A percentile compares a stretch with the other conserved stretches of the same genome.
Conservation (phyloP, 2,888 invertebrate genomes). For the Tethea ocularis region DNA sequence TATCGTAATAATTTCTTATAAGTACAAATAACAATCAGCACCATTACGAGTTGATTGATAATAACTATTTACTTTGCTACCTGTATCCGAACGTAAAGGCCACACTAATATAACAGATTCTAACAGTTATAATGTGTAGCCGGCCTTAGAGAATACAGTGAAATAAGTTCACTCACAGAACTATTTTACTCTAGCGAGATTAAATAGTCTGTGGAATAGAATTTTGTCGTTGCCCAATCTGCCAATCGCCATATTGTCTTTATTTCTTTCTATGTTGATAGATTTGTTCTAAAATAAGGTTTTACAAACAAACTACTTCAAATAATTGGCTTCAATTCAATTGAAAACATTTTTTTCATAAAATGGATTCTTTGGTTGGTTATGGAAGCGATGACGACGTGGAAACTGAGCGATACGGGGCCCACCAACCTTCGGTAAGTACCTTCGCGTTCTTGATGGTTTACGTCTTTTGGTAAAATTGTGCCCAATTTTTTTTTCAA, state of each 20-base stretch:
- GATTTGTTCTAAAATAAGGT: background rate
- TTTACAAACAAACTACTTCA: background rate
- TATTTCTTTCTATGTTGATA: background rate
- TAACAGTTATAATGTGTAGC: too few species aligned
- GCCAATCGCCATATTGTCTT: background rate
- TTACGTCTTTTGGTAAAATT: constrained; percentile 11
- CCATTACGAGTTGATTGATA: too few species aligned
- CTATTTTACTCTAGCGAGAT: too few species aligned
- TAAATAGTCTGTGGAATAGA: too few species aligned
- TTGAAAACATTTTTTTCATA: background rate
- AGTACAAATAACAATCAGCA: too few species aligned
- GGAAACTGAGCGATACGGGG: constrained; percentile 73
- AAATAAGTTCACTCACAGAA: too few species aligned
- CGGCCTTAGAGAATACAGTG: too few species aligned
- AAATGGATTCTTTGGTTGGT: constrained; percentile 90
- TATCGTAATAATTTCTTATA: too few species aligned
- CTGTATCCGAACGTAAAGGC: constrained; percentile 3
- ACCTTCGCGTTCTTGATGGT: background rate
- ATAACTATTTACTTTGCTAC: background rate
- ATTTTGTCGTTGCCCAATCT: too few species aligned
- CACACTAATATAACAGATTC: background rate
- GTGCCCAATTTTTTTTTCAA: constrained; percentile 29
- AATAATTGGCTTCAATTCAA: background rate
- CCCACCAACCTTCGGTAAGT: constrained; percentile 66
- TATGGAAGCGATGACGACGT: constrained; percentile 92